Conservation (phyloP, 2,797 vertebrate genomes). For the Peromyscus eremicus region DNA sequence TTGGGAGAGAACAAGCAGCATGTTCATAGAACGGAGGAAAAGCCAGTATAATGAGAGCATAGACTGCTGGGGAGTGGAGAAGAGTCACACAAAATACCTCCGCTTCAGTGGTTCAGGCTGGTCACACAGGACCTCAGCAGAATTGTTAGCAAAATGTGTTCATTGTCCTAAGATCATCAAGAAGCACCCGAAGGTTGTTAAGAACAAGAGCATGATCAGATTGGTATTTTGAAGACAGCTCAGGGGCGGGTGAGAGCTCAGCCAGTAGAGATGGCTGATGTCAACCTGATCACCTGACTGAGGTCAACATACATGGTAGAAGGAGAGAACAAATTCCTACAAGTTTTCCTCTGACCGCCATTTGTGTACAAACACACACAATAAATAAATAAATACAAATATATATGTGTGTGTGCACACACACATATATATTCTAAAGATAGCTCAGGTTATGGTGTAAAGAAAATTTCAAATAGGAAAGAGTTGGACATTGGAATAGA, state of each 20-base stretch:
- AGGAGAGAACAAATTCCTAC: neutral
- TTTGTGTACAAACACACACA: neutral
- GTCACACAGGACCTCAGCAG: neutral
- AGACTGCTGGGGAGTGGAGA: neutral
- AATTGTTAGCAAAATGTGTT: neutral
- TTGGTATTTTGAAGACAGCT: constrained; percentile 11
- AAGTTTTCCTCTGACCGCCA: neutral
- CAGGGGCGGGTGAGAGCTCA: neutral
- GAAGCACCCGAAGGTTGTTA: constrained; percentile 37
- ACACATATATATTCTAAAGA: neutral
- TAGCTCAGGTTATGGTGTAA: neutral
- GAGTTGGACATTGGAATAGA: constrained; percentile 7
- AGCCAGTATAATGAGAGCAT: neutral
- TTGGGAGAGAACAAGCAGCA: neutral
- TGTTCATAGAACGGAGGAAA: neutral
- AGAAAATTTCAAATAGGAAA: constrained; percentile 43
- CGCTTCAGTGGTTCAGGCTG: too few species aligned
- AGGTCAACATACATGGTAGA: neutral
- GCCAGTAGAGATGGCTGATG: neutral
- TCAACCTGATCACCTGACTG: neutral
- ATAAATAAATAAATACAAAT: neutral
- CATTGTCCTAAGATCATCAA: neutral
- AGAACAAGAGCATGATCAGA: neutral
- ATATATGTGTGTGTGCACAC: too few species aligned
- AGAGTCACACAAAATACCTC: neutral